Percentiles rank a stretch among this genome's conserved stretches.
Conservation (phyloP, 2,888 invertebrate species). For the Agrotis ipsilon region DNA sequence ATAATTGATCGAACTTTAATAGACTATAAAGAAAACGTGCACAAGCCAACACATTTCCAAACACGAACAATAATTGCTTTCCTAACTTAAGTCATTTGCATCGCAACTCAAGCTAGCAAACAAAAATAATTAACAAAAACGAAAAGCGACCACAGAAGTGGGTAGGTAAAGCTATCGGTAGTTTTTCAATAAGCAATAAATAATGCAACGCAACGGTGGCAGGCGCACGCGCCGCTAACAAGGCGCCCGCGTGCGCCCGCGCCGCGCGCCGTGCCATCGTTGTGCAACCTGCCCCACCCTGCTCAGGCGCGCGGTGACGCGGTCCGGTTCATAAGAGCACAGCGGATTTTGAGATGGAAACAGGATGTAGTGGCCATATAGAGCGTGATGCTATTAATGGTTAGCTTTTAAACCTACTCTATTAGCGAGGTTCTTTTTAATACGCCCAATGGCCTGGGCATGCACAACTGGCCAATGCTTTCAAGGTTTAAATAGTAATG, state of each 20-base stretch:
- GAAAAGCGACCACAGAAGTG: constrained; percentile 76
- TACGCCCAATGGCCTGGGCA: too few relatives aligned
- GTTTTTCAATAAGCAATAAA: constrained; percentile 91
- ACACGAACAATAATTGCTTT: constrained; percentile 60
- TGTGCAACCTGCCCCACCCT: constrained; percentile 90
- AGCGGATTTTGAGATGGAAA: constrained; percentile 17
- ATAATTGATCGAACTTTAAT: constrained; percentile 29
- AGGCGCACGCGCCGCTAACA: constrained; percentile 87
- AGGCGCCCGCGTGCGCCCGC: constrained; percentile 79
- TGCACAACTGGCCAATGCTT: too few relatives aligned
- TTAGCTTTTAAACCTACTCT: too few relatives aligned
- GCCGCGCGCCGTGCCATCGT: constrained; percentile 85
- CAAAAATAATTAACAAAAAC: constrained; percentile 73
- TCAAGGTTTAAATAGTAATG: constrained; percentile 22
- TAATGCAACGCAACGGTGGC: constrained; percentile 89
- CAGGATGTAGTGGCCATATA: constrained; percentile 30
- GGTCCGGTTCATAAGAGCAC: constrained; percentile 65
- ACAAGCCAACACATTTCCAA: constrained; percentile 46
- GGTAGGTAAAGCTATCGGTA: constrained; percentile 82
- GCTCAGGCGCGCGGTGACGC: constrained; percentile 77
- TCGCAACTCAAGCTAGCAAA: constrained; percentile 50
- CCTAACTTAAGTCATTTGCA: constrained; percentile 55
- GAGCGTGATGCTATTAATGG: background rate
- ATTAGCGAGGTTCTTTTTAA: too few relatives aligned
- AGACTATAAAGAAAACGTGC: constrained; percentile 41